These are phyloP conservation scores for Xenopus tropicalis DNA, from an alignment of 2,113 vertebrate species.

Conservation along the genomic window UCB_Xtro_10.0 CM004447.2:109884501-109885000, in stretches of 20 bases:
- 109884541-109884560: too few relatives aligned
- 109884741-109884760: constrained; percentile 38
- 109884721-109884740: constrained; percentile 41
- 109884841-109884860: constrained; percentile 41
- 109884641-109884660: constrained; percentile 4
- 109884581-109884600: too few relatives aligned
- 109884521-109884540: too few relatives aligned
- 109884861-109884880: constrained; percentile 35
- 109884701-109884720: constrained; percentile 38
- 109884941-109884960: constrained; percentile 18
- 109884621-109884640: background rate
- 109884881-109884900: constrained; percentile 13
- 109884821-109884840: constrained; percentile 43
- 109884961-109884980: background rate
- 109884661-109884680: constrained; percentile 26
- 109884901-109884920: constrained; percentile 28
- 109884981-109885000: too few relatives aligned
- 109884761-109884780: constrained; percentile 47
- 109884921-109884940: constrained; percentile 29
- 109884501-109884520: too few relatives aligned
- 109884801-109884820: constrained; percentile 45
- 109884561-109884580: too few relatives aligned
- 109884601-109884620: constrained; percentile 1
- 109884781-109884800: constrained; percentile 48
- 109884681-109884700: constrained; percentile 15